phyloP scores from a whole-genome alignment of 2,888 invertebrate genomes.

The Volucella inanis region DNA sequence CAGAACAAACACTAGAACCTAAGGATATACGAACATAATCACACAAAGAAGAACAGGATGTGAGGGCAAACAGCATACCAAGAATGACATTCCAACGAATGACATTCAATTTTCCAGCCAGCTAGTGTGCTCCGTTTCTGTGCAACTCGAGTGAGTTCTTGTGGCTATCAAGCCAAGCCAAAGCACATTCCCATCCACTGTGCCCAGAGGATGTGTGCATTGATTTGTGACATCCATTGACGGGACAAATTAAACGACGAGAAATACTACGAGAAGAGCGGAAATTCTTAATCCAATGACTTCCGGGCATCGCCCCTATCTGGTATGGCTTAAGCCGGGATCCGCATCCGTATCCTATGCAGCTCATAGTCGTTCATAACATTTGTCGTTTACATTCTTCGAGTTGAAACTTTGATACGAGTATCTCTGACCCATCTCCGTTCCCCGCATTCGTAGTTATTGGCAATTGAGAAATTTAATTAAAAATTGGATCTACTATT shows the following conservation, averaged over 20 bases:
- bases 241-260: slow-evolving; percentile 69
- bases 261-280: slow-evolving; percentile 31
- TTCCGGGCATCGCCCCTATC: slow-evolving; percentile 26
- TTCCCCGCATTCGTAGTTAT: slow-evolving; percentile 51
- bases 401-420: slow-evolving; percentile 32
- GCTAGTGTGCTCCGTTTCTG: not conserved
- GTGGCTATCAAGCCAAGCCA: slow-evolving; percentile 4
- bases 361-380: slow-evolving; percentile 37
- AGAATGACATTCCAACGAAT: slow-evolving; percentile 59
- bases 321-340: slow-evolving; percentile 7
- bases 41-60: slow-evolving; percentile 22
- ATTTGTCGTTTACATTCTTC: slow-evolving; percentile 64
- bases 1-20: slow-evolving; percentile 20
- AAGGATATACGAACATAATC: not conserved
- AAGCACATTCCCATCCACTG: not conserved
- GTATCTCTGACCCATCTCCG: too few species aligned
- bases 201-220: slow-evolving; percentile 40
- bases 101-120: slow-evolving; percentile 63
- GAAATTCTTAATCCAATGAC: slow-evolving; percentile 64
- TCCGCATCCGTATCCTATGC: slow-evolving; percentile 41
- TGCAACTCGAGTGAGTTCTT: slow-evolving; percentile 41
- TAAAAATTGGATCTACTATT: slow-evolving; percentile 62
- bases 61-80: slow-evolving; percentile 22
- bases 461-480: slow-evolving; percentile 75
- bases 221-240: slow-evolving; percentile 74